Conservation (phyloP, 2,113 vertebrate genomes). For the Fukomys damarensis region DNA sequence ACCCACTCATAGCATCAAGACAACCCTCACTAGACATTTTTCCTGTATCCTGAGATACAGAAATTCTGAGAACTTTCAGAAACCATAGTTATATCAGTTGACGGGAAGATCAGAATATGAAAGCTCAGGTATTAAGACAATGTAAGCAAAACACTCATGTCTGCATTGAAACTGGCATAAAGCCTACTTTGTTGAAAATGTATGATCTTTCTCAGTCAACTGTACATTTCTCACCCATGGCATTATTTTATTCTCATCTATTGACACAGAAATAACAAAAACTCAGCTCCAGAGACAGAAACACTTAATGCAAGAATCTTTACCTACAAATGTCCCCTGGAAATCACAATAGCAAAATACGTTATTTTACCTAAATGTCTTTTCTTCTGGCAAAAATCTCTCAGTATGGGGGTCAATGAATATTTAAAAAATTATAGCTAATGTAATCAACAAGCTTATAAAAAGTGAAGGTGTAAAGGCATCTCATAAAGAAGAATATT, state of each 20-base stretch:
- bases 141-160: not conserved
- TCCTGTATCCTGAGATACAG: not conserved
- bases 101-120: not conserved
- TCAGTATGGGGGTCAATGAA: not conserved
- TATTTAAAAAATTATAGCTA: not conserved
- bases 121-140: not conserved
- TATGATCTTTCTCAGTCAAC: not conserved
- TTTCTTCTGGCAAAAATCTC: conserved; percentile 26
- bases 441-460: conserved; percentile 34
- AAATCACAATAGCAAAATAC: conserved; percentile 2
- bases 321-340: conserved; percentile 5
- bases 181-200: not conserved
- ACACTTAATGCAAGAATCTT: conserved; percentile 2
- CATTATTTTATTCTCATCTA: not conserved
- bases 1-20: not conserved
- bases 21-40: not conserved
- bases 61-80: conserved; percentile 42
- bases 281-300: not conserved
- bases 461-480: not conserved
- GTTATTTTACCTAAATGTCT: conserved; percentile 26
- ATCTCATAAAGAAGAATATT: not conserved
- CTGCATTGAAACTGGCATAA: not conserved
- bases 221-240: not conserved
- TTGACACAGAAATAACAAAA: conserved; percentile 26
- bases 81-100: not conserved